Evolutionary conservation across 2,113 vertebrate genomes (phyloP), one percentile per base, ranked within the genome.

Genomic region (Tetraodon nigroviridis): DNA sequence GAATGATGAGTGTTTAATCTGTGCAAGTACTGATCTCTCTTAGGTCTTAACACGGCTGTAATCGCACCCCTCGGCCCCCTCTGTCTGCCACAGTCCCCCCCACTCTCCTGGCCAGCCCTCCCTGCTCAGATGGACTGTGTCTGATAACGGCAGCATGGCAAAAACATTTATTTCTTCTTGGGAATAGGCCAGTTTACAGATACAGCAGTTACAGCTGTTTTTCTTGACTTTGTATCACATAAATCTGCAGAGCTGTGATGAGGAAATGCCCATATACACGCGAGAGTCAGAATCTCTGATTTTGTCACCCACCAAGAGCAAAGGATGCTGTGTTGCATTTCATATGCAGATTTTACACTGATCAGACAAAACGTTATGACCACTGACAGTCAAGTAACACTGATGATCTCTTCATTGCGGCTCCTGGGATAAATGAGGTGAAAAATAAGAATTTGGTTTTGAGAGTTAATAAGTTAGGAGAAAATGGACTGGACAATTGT

Each of bases 1-100:
- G 86, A 87, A 87, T 85, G 81, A 75, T 56, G 61, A 78, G 73
- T 81, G 84, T 87, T 81, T 88, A 89, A 91, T 90, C 85, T 89
- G 59, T 69, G 55, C 40, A 55, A 69, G 69, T 81, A 81, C 84
- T 80, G 84, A 89, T 87, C 82, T 87, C 77, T 81, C 83, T 88
- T 64, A 77, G 80, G 79, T 83, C 84, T 87, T 84, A 89, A 88
- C 85, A 77, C 78, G 62, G 74, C 79, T 80, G 82, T 88, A 86
- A 89, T 87, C 21, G 3, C 17, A 21, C 47, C 69, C 60, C 32
- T 41, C 2, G 42, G 32, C 14, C 19, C 17, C 59, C 37, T 16
- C 16, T 37, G 40, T 11, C 21, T n/a, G 44, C 20, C n/a, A 45
- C 44, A 46, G 14, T 51, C 10, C 22, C 53, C 55, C 32, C 58